A percentile compares a stretch with the other conserved stretches of the same genome.
phyloP scores from a whole-genome alignment of 2,113 vertebrate genomes.

The Toxostoma redivivum region DNA sequence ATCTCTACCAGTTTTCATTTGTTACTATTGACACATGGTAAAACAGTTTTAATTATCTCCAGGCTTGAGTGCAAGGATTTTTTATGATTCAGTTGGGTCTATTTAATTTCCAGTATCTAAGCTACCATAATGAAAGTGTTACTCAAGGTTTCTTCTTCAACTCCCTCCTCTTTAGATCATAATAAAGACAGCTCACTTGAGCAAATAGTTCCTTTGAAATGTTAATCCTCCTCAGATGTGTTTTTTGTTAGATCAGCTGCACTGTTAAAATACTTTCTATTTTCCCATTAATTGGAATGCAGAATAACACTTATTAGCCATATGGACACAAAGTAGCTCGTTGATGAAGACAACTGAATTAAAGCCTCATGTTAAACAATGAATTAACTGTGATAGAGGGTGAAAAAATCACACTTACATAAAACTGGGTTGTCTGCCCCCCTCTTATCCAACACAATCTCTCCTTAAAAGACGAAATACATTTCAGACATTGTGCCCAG shows the following conservation, averaged over 20 bases:
- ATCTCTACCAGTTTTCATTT: conserved; percentile 25
- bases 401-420: neutral
- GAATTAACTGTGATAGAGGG: conserved; percentile 27
- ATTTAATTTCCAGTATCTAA: conserved; percentile 62
- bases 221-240: conserved; percentile 65
- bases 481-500: neutral
- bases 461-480: neutral
- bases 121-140: conserved; percentile 59
- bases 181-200: conserved; percentile 67
- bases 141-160: conserved; percentile 59
- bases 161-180: conserved; percentile 34
- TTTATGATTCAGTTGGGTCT: conserved; percentile 32
- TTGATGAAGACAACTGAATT: conserved; percentile 60
- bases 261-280: conserved; percentile 66
- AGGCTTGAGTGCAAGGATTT: conserved; percentile 33
- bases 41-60: conserved; percentile 51
- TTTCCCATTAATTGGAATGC: conserved; percentile 55
- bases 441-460: neutral
- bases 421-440: neutral
- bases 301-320: conserved; percentile 61
- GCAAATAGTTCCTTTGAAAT: conserved; percentile 70
- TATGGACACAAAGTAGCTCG: conserved; percentile 59
- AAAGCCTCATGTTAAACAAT: conserved; percentile 32
- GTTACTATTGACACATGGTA: conserved; percentile 28
- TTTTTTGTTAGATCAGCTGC: conserved; percentile 70